These are phyloP conservation scores for Leucopsar rothschildi DNA, from an alignment of 2,113 vertebrate species.

Conservation along the genomic window DNA sequence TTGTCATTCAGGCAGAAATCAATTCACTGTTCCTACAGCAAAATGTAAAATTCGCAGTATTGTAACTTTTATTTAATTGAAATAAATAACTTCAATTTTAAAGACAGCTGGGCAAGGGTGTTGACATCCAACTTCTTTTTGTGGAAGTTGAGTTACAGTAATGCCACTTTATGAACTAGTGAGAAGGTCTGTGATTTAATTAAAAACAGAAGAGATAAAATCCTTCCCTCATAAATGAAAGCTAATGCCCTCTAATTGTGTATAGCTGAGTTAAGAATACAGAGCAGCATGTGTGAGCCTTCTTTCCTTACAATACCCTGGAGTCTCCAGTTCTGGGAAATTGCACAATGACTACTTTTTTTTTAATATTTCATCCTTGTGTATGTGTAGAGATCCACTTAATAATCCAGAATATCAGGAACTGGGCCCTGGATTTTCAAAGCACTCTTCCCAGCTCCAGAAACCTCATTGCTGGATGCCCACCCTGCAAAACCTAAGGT, in stretches of 20 bases:
- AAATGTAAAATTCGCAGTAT: neutral
- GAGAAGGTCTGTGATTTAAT: constrained; percentile 40
- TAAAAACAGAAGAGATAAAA: constrained; percentile 30
- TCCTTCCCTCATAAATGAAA: constrained; percentile 28
- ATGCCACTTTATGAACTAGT: neutral
- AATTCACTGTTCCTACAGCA: constrained; percentile 4
- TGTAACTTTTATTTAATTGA: neutral
- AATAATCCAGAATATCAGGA: neutral
- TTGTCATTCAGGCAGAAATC: constrained; percentile 12
- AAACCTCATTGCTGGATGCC: neutral
- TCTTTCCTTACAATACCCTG: neutral
- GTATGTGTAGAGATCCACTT: neutral
- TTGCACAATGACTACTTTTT: neutral
- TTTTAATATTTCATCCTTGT: neutral
- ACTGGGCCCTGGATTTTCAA: neutral
- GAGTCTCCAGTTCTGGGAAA: constrained; percentile 20
- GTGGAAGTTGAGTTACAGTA: neutral
- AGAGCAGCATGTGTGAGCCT: neutral
- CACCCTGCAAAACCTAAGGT: neutral
- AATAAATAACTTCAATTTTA: neutral
- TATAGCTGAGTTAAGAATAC: neutral
- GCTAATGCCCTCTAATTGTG: neutral
- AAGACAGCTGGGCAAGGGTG: neutral
- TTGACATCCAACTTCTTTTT: neutral
- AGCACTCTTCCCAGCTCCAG: neutral